Evolutionary conservation across 2,888 invertebrate genomes (phyloP).

Genomic region (Amiota communis): DNA sequence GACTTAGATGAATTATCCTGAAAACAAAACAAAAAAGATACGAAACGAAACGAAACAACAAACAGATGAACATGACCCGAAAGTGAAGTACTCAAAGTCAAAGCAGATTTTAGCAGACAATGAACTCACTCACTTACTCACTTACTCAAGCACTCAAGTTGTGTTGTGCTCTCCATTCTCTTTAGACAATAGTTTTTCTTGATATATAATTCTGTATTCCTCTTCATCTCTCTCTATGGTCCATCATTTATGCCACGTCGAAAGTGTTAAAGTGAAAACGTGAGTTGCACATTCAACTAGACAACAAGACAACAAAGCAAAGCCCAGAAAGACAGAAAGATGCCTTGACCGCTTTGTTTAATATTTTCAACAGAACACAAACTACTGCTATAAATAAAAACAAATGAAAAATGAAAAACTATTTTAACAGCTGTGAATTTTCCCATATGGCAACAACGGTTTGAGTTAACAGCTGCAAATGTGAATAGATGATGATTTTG

Average conservation of each 20-base stretch:
- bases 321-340: neutral
- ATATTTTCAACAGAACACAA: neutral
- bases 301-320: neutral
- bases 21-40: constrained; percentile 1
- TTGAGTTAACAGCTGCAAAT: no score
- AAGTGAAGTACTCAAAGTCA: neutral
- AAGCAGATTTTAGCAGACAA: constrained; percentile 45
- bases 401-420: constrained; percentile 27
- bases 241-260: neutral
- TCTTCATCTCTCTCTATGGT: neutral
- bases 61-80: neutral
- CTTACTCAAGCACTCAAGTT: no score
- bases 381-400: no score
- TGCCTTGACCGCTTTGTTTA: constrained; percentile 20
- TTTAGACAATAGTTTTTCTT: neutral
- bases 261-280: constrained; percentile 40
- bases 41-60: neutral
- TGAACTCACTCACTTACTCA: constrained; percentile 46
- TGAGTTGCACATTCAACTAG: constrained; percentile 41
- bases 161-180: no score
- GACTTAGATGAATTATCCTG: constrained; percentile 7
- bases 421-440: constrained; percentile 20
- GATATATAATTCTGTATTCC: neutral
- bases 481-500: neutral
- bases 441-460: neutral